phyloP scores from a whole-genome alignment of 1,140 invertebrate species.

The Callitettix versicolor region DNA sequence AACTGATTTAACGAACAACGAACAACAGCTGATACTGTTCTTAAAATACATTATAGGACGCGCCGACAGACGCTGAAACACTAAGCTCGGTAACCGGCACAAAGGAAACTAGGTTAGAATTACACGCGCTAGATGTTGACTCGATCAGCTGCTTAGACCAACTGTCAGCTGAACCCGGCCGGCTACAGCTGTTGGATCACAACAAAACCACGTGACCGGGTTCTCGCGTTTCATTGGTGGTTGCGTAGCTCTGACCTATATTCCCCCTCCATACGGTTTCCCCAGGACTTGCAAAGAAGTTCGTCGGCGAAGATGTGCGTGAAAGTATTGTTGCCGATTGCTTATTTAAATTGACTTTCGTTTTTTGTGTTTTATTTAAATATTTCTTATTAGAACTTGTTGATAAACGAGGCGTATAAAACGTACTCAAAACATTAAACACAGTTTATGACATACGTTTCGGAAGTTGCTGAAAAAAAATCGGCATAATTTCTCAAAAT shows the following conservation, averaged over 20 bases:
- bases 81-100: not conserved
- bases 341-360: too few species aligned
- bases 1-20: not conserved
- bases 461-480: too few species aligned
- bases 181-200: slow-evolving; percentile 24
- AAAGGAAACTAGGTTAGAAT: not conserved
- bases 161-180: slow-evolving; percentile 13
- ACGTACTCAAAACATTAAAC: too few species aligned
- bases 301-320: too few species aligned
- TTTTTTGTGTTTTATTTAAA: too few species aligned
- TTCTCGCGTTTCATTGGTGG: slow-evolving; percentile 19
- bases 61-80: not conserved
- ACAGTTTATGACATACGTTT: too few species aligned
- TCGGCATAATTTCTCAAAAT: too few species aligned
- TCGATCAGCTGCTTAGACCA: slow-evolving; percentile 9
- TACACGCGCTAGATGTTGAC: not conserved
- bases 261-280: slow-evolving; percentile 6
- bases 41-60: not conserved
- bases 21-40: not conserved
- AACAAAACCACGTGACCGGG: slow-evolving; percentile 25
- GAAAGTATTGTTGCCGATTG: too few species aligned
- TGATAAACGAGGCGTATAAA: too few species aligned
- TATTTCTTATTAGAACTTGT: too few species aligned
- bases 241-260: slow-evolving; percentile 18
- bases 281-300: too few species aligned